Base-by-base conservation (phyloP, 2,888 invertebrate genomes). In the Microctonus aethiopoides region DNA sequence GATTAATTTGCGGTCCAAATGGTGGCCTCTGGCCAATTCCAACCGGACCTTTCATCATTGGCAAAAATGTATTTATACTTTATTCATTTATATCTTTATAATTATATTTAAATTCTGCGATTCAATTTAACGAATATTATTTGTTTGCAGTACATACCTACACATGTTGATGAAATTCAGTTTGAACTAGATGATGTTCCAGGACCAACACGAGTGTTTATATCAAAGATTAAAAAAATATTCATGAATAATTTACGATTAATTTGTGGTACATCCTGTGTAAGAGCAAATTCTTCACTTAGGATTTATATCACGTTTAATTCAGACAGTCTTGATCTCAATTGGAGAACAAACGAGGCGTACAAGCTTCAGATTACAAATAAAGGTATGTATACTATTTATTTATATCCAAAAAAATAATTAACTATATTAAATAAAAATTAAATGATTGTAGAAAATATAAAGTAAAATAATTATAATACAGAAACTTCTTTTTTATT, bases 301-400 rank as follows among this genome's bases (percentile, higher is more conserved):
- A 84, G 88, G n/a, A 89, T 93, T 1, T 87, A 88, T 80, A 85
- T 93, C 2, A 87, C 87, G 0, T 88, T 92, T 1, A 86, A 84
- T 62, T 88, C 89, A 0, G 79, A 87, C 2, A 87, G 89, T 74
- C 76, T 90, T 4, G 80, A 84, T 0, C 87, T 94, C 9, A 89
- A 89, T 74, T 92, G 92, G 92, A 86, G 87, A 1, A 94, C 94
- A 0, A 89, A 92, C 75, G 94, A 95, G 84, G 88, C 90, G 39
- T 95, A 94, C 80, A 85, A 84, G 68, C 83, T 94, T 56, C 89
- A 89, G 72, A 86, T 92, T 11, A 87, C 89, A 69, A 89, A 88
- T 60, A 88, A 88, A 87, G 90, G 91, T 91, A 60, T 20, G 9
- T 34, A 69, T n/a, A n/a, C n/a, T n/a, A n/a, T n/a, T n/a, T n/a